These are phyloP conservation scores for Meta bourneti DNA, from an alignment of 2,888 invertebrate species.

Conservation along the genomic window DNA sequence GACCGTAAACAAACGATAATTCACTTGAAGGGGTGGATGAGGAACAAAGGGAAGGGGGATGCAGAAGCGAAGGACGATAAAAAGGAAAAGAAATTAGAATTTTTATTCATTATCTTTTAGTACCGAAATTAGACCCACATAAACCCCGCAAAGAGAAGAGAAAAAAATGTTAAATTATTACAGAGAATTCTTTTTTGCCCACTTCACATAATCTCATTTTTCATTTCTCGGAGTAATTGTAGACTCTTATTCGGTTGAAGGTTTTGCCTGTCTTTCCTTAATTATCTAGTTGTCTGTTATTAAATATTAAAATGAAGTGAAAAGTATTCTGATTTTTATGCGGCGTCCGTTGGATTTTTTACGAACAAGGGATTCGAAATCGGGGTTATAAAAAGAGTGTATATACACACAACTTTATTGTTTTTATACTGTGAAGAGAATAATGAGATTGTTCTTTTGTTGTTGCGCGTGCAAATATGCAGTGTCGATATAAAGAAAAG, in stretches of 20 bases:
- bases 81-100: neutral
- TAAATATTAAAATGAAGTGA: conserved; percentile 28
- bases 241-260: neutral
- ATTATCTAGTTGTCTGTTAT: conserved; percentile 27
- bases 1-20: conserved; percentile 17
- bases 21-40: neutral
- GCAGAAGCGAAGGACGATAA: neutral
- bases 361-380: neutral
- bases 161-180: conserved; percentile 9
- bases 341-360: neutral
- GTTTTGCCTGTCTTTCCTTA: conserved; percentile 15
- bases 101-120: conserved; percentile 27
- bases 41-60: neutral
- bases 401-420: neutral
- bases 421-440: neutral
- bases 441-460: neutral
- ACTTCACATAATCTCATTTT: conserved; percentile 13
- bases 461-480: neutral
- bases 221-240: conserved; percentile 5
- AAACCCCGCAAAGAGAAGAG: neutral
- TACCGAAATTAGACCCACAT: conserved; percentile 19
- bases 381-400: neutral
- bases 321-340: conserved; percentile 14
- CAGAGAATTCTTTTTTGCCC: neutral
- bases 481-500: neutral